These are phyloP conservation scores for Pseudococcus longispinus DNA, from an alignment of 2,888 invertebrate genomes.

Conservation along the genomic window DNA sequence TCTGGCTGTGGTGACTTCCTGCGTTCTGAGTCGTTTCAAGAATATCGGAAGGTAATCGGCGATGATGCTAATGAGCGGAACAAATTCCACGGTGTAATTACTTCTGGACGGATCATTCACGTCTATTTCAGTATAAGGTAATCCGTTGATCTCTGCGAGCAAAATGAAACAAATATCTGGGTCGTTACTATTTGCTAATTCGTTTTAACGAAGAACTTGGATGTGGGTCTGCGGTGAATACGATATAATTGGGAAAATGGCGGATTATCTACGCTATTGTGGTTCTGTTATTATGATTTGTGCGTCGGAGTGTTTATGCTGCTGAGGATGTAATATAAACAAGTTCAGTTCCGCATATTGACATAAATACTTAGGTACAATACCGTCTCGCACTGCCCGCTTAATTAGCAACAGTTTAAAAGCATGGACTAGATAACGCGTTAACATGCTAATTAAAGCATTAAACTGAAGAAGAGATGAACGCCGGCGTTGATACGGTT, in stretches of 20 bases:
- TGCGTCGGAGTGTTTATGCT: background rate
- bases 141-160: constrained; percentile 49
- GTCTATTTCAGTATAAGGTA: constrained; percentile 40
- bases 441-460: constrained; percentile 16
- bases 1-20: constrained; percentile 54
- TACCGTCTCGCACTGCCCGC: background rate
- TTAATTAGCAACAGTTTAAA: constrained; percentile 30
- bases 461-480: background rate
- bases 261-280: constrained; percentile 46
- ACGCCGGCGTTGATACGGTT: background rate
- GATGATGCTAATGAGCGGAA: constrained; percentile 61
- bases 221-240: constrained; percentile 34
- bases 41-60: constrained; percentile 60
- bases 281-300: background rate
- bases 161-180: background rate
- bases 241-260: constrained; percentile 32
- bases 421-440: constrained; percentile 3
- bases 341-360: constrained; percentile 28
- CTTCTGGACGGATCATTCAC: constrained; percentile 54
- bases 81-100: constrained; percentile 60
- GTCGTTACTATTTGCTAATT: constrained; percentile 25
- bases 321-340: constrained; percentile 19
- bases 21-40: constrained; percentile 58
- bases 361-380: constrained; percentile 7
- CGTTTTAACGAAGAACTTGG: background rate